Conservation (phyloP, 35 echinoderm and acorn worm species). For the Apostichopus japonicus region DNA sequence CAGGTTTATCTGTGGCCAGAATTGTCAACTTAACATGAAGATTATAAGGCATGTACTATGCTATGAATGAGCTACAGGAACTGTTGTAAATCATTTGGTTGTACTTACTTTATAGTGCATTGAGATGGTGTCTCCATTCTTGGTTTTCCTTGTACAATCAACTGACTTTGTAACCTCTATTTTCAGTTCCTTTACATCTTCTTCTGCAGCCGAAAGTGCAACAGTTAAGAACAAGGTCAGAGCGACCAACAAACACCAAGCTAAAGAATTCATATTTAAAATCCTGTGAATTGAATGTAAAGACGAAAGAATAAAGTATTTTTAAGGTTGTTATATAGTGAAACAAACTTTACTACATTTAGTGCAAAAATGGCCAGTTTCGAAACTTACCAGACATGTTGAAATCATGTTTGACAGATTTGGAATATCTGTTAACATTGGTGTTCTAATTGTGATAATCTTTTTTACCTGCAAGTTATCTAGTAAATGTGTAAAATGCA, state of each 20-base stretch:
- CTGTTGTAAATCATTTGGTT: background rate
- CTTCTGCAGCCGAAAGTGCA: background rate
- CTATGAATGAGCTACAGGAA: too few species aligned
- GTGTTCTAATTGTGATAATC: too few species aligned
- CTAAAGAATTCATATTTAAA: background rate
- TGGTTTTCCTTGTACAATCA: conserved; percentile 37
- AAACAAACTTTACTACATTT: background rate
- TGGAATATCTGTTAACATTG: too few species aligned
- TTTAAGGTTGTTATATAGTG: background rate
- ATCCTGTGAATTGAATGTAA: background rate
- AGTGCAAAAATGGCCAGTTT: background rate
- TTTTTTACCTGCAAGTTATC: too few species aligned
- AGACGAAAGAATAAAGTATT: background rate
- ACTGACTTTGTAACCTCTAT: conserved; percentile 39
- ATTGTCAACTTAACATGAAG: too few species aligned
- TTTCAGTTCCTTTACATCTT: conserved; percentile 46
- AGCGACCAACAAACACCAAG: background rate
- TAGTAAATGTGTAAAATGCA: too few species aligned
- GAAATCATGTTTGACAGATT: too few species aligned
- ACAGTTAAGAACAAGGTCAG: background rate
- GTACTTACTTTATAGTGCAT: conserved; percentile 56
- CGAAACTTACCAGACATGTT: too few species aligned
- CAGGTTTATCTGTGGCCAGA: too few species aligned
- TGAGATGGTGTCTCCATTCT: conserved; percentile 40
- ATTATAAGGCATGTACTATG: too few species aligned